Base-by-base conservation (phyloP, 2,113 vertebrate genomes). In the Callocephalon fimbriatum region DNA sequence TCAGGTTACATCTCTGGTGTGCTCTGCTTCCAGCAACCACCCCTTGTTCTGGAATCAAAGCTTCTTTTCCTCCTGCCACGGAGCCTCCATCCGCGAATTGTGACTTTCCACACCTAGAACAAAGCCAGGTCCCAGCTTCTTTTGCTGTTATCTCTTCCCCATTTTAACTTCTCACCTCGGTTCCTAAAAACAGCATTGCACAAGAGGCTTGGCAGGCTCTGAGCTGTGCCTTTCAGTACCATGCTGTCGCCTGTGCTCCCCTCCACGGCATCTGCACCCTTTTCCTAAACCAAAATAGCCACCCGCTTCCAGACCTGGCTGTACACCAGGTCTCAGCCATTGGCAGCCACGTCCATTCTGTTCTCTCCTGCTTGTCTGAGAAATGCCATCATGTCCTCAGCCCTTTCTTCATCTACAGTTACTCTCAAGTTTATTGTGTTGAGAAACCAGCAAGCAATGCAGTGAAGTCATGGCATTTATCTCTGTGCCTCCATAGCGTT, bases 191-290 rank as follows among this genome's bases (percentile, higher is more conserved):
- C 11, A 7, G 51, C 1, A 7, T 25, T 56, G 66, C 18, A 15
- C 4, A 4, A 21, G 61, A 48, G 77, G 44, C 56, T 65, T 42
- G 90, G 75, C 88, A 81, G 51, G 71, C 70, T 77, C 25, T 0
- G 0, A 23, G 47, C 45, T 10, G 42, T 11, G 58, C 68, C 67
- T 83, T 72, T 90, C 10, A 7, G 38, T 88, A 62, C 76, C 0
- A 0, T 7, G 53, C 58, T 87, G 4, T 44, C 26, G 1, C 67
- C 80, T 17, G 1, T 6, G 27, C 1, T 2, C 45, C 47, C 54
- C 40, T 51, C 45, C 9, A 1, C 0, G 9, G 25, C 59, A 50
- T 42, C 20, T 38, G 47, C 31, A 4, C 45, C 77, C 66, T 61
- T 22, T 19, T 71, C 78, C 66, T 37, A 4, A 9, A n/a, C 48